Evolutionary conservation across 2,113 vertebrate genomes (phyloP), one percentile per base, ranked within the genome.

Genomic region (Chloropsis cyanopogon): DNA sequence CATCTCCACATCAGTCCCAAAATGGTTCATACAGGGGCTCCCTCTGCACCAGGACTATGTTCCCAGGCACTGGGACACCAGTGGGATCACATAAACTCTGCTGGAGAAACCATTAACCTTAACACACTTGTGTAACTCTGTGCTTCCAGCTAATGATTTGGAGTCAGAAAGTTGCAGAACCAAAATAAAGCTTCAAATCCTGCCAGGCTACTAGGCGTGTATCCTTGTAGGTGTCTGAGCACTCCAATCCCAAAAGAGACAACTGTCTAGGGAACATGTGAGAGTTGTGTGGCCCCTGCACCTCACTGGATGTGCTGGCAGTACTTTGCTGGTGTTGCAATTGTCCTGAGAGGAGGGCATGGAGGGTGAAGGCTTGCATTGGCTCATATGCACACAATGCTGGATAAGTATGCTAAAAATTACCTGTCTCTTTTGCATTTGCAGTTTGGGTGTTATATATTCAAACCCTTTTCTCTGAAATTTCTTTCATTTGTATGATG

Each of bases 1-100:
- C 59, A 8, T 14, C 6, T 49, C 5, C 2, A 0, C 9, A 52
- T 15, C 17, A 57, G 10, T 14, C 59, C 12, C 47, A 63, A 2
- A 16, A 1, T 63, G 9, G 9, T 41, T 57, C 37, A 57, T 2
- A 2, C 0, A 16, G 41, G 5, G 8, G 9, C 25, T 17, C 5
- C 5, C 10, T 50, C 56, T 3, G 2, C 14, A 20, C 7, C 15
- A 47, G 20, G 17, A 41, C 17, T 2, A 0, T 20, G 18, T 8
- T 82, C 7, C 35, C 17, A 46, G 25, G 31, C 9, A 1, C 19
- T 29, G 12, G 42, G 16, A 63, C n/a, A 41, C 23, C 14, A 42
- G 15, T 20, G 20, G 28, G 14, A 33, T 42, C 25, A 20, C 15
- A 59, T 14, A 11, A 66, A 3, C 26, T 70, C 47, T 75, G 23